Base-by-base conservation (phyloP, 1,140 invertebrate species). In the Stegodyphus dumicola region DNA sequence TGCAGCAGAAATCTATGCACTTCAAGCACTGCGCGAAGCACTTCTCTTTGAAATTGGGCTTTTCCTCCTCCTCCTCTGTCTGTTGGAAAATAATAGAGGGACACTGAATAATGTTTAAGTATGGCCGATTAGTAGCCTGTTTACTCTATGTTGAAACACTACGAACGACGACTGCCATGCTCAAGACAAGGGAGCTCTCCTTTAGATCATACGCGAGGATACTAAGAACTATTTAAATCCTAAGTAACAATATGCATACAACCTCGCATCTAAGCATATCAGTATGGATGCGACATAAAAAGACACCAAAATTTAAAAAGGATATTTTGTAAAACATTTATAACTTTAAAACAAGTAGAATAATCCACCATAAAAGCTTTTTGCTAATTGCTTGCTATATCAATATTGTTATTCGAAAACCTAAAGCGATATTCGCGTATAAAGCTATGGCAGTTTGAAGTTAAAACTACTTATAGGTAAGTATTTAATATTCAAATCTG, bases 1-100 rank as follows among this genome's bases (percentile, higher is more conserved):
- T 95, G 92, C 97, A 99, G 91, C 98, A 96, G 87, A 97, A 93
- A 91, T 98, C 96, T 89, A 98, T 95, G 87, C 94, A 93, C 89
- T 94, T 94, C 86, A 96, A 92, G 85, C 94, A 92, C 88, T 92
- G 91, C 87, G 94, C 94, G 87, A 96, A 91, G 66, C 95, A 91
- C 90, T 94, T 95, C 90, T 97, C 96, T 91, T 96, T 97, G 86
- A 96, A 92, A 67, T 95, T 97, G 67, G 95, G 95, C 88, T 95
- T 95, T 90, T 96, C 95, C 89, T 97, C 96, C 90, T 96, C 95
- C 90, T 97, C 96, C 80, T 92, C 96, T 89, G 95, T 95, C 88
- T 89, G 88, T 87, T 75, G 88, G 87, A 86, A 89, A 88, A 88
- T 88, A 88, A 87, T 88, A 89, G 87, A 89, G 80, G 80, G 88